phyloP scores from a whole-genome alignment of 2,113 vertebrate genomes.

The Collichthys lucidus region DNA sequence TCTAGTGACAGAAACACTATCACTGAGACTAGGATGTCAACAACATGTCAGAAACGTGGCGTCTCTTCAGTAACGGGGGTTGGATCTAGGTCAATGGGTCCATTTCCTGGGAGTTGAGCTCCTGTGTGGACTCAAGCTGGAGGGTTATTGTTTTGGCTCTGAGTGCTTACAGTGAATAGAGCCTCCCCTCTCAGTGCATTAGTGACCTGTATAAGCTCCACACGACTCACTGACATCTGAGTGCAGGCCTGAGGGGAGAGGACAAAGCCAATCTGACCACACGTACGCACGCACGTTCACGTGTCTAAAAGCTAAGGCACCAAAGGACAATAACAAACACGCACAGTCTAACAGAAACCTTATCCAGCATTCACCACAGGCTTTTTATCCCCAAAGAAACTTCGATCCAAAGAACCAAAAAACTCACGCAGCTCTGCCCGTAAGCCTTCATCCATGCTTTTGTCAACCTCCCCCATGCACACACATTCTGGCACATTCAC shows the following conservation, averaged over 20 bases:
- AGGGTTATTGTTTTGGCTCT: constrained; percentile 61
- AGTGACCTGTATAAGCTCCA: constrained; percentile 77
- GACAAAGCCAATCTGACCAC: constrained; percentile 72
- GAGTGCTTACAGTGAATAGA: constrained; percentile 67
- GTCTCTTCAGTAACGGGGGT: constrained; percentile 39
- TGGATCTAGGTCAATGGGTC: constrained; percentile 78
- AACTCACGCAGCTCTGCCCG: constrained; percentile 30
- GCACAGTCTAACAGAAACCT: constrained; percentile 58
- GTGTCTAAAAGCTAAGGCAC: constrained; percentile 59
- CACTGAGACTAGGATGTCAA: constrained; percentile 39
- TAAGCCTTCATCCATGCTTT: constrained; percentile 39
- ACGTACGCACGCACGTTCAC: constrained; percentile 45
- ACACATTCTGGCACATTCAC: constrained; percentile 26
- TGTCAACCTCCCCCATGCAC: constrained; percentile 18
- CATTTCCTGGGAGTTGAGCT: constrained; percentile 66
- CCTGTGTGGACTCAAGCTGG: constrained; percentile 45
- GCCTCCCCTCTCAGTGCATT: constrained; percentile 66
- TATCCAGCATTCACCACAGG: constrained; percentile 39
- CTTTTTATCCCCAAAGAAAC: constrained; percentile 54
- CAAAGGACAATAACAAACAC: constrained; percentile 55
- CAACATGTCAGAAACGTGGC: constrained; percentile 21
- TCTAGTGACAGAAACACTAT: constrained; percentile 20
- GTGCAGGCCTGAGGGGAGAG: constrained; percentile 71
- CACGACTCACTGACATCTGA: constrained; percentile 72
- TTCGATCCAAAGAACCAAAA: constrained; percentile 43